These are phyloP conservation scores for Ranitomeya imitator DNA, from an alignment of 2,113 vertebrate species.

Conservation along the genomic window DNA sequence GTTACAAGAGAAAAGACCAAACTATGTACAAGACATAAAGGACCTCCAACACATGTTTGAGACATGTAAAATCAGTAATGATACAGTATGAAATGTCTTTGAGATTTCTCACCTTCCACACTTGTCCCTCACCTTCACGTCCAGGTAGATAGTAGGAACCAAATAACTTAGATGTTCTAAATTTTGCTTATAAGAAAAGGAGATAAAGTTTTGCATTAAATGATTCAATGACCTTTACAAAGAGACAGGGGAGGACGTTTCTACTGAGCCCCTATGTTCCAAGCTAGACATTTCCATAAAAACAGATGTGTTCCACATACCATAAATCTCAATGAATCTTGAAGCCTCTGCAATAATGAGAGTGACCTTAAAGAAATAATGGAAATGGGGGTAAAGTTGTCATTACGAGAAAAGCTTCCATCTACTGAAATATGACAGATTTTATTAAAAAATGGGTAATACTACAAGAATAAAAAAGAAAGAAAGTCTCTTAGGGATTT, in stretches of 20 bases:
- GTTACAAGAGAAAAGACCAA: too few relatives aligned
- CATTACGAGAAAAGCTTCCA: conserved; percentile 57
- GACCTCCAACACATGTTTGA: not conserved
- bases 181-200: conserved; percentile 23
- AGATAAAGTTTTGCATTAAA: conserved; percentile 52
- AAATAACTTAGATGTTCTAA: not conserved
- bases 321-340: conserved; percentile 56
- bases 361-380: conserved; percentile 57
- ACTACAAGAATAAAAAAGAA: conserved; percentile 47
- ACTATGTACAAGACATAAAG: not conserved
- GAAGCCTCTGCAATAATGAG: conserved; percentile 53
- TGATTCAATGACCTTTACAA: conserved; percentile 54
- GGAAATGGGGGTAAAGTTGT: conserved; percentile 57
- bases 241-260: conserved; percentile 52
- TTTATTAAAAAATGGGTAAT: conserved; percentile 59
- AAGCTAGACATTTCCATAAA: conserved; percentile 57
- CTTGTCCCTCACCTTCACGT: not conserved
- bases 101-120: not conserved
- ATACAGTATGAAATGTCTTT: not conserved
- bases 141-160: conserved; percentile 1
- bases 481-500: conserved; percentile 48
- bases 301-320: conserved; percentile 55
- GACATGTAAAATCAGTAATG: not conserved
- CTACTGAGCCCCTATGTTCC: conserved; percentile 48
- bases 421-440: conserved; percentile 56